A percentile compares a stretch with the other conserved stretches of the same genome.
These are phyloP conservation scores for Pica pica DNA, from an alignment of 2,113 vertebrate species.

Conservation along the genomic window DNA sequence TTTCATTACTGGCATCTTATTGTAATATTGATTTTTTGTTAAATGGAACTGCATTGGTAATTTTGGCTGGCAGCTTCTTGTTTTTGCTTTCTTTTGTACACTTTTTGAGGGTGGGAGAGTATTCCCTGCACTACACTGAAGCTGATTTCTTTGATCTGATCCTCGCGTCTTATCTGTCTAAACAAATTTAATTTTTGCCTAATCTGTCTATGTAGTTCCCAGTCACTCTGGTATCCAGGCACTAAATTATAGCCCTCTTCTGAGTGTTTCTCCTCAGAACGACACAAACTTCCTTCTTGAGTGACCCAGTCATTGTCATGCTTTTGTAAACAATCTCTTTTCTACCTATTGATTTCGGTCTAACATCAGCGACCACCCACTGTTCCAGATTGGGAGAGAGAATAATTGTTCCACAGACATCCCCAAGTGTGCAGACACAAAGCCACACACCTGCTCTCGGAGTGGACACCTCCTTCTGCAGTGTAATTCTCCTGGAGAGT, in stretches of 20 bases:
- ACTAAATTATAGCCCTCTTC: slow-evolving; percentile 24
- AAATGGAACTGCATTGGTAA: slow-evolving; percentile 50
- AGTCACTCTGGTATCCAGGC: slow-evolving; percentile 27
- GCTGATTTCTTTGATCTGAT: slow-evolving; percentile 22
- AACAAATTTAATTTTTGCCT: slow-evolving; percentile 45
- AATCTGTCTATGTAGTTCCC: slow-evolving; percentile 15
- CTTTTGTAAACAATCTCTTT: slow-evolving; percentile 45
- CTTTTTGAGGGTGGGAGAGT: neutral
- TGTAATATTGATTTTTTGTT: slow-evolving; percentile 64
- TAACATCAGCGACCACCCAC: slow-evolving; percentile 32
- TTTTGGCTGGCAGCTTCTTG: slow-evolving; percentile 51
- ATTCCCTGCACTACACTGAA: neutral
- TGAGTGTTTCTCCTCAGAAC: slow-evolving; percentile 13
- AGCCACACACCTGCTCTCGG: neutral
- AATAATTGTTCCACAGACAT: slow-evolving; percentile 31
- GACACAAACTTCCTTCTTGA: slow-evolving; percentile 32
- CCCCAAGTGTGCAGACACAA: neutral
- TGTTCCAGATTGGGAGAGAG: neutral
- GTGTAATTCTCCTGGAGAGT: neutral
- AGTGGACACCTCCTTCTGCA: neutral
- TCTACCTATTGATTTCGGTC: slow-evolving; percentile 51
- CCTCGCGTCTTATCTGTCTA: neutral
- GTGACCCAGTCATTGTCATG: slow-evolving; percentile 31
- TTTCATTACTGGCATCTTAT: slow-evolving; percentile 58
- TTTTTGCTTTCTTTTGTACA: slow-evolving; percentile 5